Percentiles rank a stretch among this genome's conserved stretches.
Evolutionary conservation across 2,888 invertebrate species (phyloP).

Genomic region (Agriopis leucophaearia): DNA sequence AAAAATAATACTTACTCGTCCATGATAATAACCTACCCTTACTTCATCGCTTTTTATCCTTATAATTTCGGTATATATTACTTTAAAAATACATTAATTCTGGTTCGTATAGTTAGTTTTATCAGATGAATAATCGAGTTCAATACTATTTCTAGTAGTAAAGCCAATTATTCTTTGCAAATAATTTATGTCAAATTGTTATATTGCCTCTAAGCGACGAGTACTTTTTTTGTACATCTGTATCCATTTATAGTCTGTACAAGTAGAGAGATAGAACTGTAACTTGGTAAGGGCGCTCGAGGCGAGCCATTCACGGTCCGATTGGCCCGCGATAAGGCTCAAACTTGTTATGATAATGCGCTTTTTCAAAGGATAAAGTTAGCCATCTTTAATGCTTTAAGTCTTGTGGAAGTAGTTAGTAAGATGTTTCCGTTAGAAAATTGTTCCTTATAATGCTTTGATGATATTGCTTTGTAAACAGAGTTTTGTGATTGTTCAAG

Average conservation of each 20-base stretch:
- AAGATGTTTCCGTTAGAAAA: conserved; percentile 31
- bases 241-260: conserved; percentile 27
- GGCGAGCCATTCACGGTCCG: conserved; percentile 45
- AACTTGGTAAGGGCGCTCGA: conserved; percentile 35
- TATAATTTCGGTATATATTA: too few species aligned
- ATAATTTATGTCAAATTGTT: not conserved
- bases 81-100: too few species aligned
- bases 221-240: not conserved
- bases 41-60: too few species aligned
- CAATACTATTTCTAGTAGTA: too few species aligned
- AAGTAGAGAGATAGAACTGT: conserved; percentile 37
- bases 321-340: conserved; percentile 42
- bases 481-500: conserved; percentile 13
- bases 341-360: conserved; percentile 48
- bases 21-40: too few species aligned
- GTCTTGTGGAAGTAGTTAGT: conserved; percentile 37
- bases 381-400: conserved; percentile 42
- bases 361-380: conserved; percentile 48
- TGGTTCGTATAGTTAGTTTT: too few species aligned
- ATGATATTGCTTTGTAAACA: conserved; percentile 27
- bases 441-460: conserved; percentile 29
- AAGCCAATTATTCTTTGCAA: too few species aligned
- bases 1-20: too few species aligned
- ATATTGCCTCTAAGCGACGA: not conserved
- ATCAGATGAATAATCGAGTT: too few species aligned